Conservation (phyloP, 37 sponge, comb jelly and placozoan genomes). For the Diacarnus erythraeanus region DNA sequence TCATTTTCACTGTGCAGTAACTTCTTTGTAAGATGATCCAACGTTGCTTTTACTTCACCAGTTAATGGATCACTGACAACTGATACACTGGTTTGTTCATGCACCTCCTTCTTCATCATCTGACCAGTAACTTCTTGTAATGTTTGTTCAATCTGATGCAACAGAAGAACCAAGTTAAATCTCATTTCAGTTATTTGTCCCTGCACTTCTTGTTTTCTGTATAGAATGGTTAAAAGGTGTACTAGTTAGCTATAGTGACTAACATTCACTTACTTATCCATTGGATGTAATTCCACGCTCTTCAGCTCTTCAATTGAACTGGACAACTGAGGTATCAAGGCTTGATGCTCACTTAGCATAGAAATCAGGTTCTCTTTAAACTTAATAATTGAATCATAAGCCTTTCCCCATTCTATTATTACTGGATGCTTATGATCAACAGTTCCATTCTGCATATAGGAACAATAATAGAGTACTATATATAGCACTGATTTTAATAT, state of each 20-base stretch:
- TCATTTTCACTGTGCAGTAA: constrained; percentile 28
- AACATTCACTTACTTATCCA: background rate
- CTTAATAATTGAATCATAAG: constrained; percentile 40
- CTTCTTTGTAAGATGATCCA: constrained; percentile 3
- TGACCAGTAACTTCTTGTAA: constrained; percentile 21
- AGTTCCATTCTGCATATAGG: background rate
- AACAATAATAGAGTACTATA: background rate
- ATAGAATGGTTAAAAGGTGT: background rate
- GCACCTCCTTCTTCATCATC: background rate
- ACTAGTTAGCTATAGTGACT: background rate
- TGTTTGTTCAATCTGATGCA: constrained; percentile 59
- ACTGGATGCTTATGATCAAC: constrained; percentile 48
- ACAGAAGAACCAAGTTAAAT: constrained; percentile 44
- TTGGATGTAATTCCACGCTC: constrained; percentile 5
- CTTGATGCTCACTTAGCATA: constrained; percentile 5
- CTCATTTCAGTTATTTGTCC: constrained; percentile 70
- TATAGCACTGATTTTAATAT: background rate
- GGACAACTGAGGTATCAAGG: background rate
- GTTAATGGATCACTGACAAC: background rate
- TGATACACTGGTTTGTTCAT: background rate
- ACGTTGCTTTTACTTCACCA: constrained; percentile 11
- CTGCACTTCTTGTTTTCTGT: constrained; percentile 26
- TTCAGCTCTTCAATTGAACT: constrained; percentile 8
- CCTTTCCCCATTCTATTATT: constrained; percentile 54
- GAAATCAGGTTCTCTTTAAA: constrained; percentile 52